Evolutionary conservation across 2,113 vertebrate genomes (phyloP), one percentile per base, ranked within the genome.

Genomic region (Hydrochoerus hydrochaeris): DNA sequence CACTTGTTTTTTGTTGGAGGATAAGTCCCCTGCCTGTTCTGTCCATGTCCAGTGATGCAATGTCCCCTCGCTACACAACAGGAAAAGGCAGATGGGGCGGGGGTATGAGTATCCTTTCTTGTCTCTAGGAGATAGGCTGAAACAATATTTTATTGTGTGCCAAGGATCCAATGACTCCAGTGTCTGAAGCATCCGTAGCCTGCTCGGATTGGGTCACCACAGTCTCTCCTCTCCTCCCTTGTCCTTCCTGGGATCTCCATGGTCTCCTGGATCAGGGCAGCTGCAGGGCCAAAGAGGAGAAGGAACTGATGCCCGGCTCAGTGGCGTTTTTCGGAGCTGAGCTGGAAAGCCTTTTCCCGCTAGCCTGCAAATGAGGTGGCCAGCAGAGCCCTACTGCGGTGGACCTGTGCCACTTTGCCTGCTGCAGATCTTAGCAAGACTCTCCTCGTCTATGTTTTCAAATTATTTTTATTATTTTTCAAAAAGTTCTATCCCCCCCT

Each of bases 31-130:
- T 13, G 0, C 28, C 54, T 65, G 2, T 67, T 87, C 38, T 73
- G 80, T 78, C 35, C 35, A 54, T 44, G 84, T 92, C 38, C 10
- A 17, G 22, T 44, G 35, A 83, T 89, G 58, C 41, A 93, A 16
- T 8, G 5, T 32, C 35, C n/a, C 32, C 30, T 73, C 20, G 32
- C 24, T 1, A 24, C 63, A 89, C 35, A 67, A 14, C 22, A 78
- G 57, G 91, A 85, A 80, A 83, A 78, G 13, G 26, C 4, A 1
- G 11, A 22, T 4, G 26, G 54, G 54, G 54, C 5, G 84, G 28
- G 3, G 11, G 22, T 2, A 0, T 5, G 0, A 46, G 14, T 26
- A 17, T 41, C 19, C 22, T 44, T 81, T 84, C 22, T 46, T 26
- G 44, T 82, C 81, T 63, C 49, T 7, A 75, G 49, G 71, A 81